phyloP scores from a whole-genome alignment of 2,888 invertebrate genomes.

The Lasius platythorax region DNA sequence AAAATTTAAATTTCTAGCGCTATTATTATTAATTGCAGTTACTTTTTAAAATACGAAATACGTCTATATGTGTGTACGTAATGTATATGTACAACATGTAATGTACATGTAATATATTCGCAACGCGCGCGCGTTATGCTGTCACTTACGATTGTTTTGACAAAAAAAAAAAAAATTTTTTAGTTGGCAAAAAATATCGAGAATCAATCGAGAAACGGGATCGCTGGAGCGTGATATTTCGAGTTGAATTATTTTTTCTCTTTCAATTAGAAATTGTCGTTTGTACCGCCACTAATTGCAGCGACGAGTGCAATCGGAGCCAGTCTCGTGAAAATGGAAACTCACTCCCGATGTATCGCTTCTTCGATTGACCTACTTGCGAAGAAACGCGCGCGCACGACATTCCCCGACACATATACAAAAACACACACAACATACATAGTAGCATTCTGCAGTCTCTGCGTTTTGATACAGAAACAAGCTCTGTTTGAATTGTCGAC shows the following conservation, averaged over 20 bases:
- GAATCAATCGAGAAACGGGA: no score
- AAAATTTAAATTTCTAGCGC: background rate
- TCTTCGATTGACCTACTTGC: constrained; percentile 73
- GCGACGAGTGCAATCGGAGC: constrained; percentile 59
- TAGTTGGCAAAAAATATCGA: background rate
- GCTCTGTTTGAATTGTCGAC: background rate
- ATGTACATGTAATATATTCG: background rate
- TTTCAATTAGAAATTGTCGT: constrained; percentile 25
- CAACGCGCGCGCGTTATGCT: background rate
- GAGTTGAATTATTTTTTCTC: background rate
- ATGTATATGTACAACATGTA: background rate
- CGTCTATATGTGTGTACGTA: background rate
- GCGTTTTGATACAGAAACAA: constrained; percentile 19
- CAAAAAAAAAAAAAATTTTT: no score
- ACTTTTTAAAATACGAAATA: background rate
- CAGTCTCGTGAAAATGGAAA: constrained; percentile 71
- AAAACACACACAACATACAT: background rate
- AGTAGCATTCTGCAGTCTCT: constrained; percentile 4
- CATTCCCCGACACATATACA: constrained; percentile 5
- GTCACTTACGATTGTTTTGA: background rate
- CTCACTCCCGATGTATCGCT: constrained; percentile 67
- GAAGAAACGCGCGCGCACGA: constrained; percentile 36
- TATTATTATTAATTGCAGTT: background rate
- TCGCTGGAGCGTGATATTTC: background rate
- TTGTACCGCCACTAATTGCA: constrained; percentile 64